Conservation (phyloP, 2,113 vertebrate genomes). For the Neotoma lepida region DNA sequence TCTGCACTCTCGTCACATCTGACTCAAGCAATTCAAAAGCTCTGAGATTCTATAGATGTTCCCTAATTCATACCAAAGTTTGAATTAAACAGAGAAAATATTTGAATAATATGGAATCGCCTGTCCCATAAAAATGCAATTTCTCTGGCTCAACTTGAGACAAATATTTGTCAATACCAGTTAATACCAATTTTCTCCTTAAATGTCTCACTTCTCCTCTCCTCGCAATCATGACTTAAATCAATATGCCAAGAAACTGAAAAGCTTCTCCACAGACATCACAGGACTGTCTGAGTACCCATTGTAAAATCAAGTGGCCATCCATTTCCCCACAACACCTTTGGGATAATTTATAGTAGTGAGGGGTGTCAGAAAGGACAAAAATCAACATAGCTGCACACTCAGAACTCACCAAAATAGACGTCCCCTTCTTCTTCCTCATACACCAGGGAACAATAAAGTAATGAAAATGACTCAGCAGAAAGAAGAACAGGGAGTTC, state of each 20-base stretch:
- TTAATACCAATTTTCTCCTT: not conserved
- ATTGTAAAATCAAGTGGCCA: not conserved
- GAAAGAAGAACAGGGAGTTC: slow-evolving; percentile 60
- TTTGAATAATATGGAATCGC: not conserved
- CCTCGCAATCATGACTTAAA: not conserved
- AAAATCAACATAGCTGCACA: not conserved
- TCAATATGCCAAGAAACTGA: not conserved
- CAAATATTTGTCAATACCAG: not conserved
- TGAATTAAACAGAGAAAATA: not conserved
- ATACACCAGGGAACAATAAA: not conserved
- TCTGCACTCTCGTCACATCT: not conserved
- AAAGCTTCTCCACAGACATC: not conserved
- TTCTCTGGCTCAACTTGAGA: not conserved
- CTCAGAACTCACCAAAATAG: slow-evolving; percentile 14
- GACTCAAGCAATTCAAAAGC: slow-evolving; percentile 8
- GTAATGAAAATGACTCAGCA: slow-evolving; percentile 30
- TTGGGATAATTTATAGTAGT: rapidly evolving
- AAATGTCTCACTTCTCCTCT: not conserved
- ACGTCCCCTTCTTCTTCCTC: not conserved
- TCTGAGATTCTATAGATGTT: not conserved
- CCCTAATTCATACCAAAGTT: not conserved
- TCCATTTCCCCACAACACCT: not conserved
- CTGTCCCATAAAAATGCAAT: not conserved
- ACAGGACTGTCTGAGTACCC: not conserved
- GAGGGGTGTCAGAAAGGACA: not conserved